Conservation (phyloP, 2,888 invertebrate genomes). For the Nymphalis c-album region DNA sequence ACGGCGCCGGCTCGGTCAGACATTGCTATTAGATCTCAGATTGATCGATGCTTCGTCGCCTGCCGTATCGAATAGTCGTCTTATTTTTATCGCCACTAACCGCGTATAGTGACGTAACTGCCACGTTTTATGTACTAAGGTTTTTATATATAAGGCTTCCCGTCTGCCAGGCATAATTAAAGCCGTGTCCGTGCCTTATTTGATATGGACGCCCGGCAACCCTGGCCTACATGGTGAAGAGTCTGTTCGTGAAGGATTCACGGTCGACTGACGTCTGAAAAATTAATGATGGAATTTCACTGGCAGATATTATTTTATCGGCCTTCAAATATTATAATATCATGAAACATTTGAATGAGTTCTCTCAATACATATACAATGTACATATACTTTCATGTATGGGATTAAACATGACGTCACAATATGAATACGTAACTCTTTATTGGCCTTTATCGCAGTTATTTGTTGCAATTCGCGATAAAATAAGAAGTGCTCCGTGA, state of each 20-base stretch:
- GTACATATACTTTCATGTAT: conserved; percentile 23
- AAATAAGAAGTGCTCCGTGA: conserved; percentile 63
- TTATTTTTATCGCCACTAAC: conserved; percentile 44
- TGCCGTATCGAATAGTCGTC: conserved; percentile 53
- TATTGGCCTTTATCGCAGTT: conserved; percentile 64
- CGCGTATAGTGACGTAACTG: conserved; percentile 42
- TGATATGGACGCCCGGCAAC: conserved; percentile 37
- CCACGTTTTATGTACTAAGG: conserved; percentile 50
- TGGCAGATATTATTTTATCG: conserved; percentile 15
- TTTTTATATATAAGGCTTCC: conserved; percentile 60
- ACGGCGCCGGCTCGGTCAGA: conserved; percentile 75
- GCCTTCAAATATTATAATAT: neutral
- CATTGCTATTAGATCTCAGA: conserved; percentile 70
- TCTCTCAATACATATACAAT: neutral
- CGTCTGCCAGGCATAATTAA: conserved; percentile 52
- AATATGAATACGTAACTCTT: conserved; percentile 55
- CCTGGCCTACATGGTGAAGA: conserved; percentile 40
- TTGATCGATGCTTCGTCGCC: conserved; percentile 70
- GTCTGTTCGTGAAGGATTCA: conserved; percentile 43
- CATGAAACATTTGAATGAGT: neutral
- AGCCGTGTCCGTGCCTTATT: conserved; percentile 39
- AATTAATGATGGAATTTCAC: conserved; percentile 22
- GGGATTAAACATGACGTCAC: conserved; percentile 52
- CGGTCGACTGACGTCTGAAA: conserved; percentile 30
- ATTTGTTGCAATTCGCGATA: conserved; percentile 64